A percentile compares a stretch with the other conserved stretches of the same genome.
phyloP scores from a whole-genome alignment of 2,113 vertebrate species.

The Heterotis niloticus region DNA sequence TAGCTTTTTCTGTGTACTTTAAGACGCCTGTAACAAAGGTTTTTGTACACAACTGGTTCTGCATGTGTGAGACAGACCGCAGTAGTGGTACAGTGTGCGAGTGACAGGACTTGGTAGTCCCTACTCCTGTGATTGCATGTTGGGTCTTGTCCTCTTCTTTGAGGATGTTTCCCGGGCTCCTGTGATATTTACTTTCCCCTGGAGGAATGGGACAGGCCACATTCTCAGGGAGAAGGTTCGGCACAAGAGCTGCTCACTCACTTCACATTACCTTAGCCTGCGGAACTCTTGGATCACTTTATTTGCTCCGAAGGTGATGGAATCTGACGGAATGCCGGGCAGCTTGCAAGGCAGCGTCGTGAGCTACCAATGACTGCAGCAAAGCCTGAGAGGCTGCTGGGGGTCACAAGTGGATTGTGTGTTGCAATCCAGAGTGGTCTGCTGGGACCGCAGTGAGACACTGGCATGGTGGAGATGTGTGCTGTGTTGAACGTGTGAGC shows the following conservation, averaged over 20 bases:
- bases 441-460: no score
- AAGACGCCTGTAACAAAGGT: no score
- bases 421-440: no score
- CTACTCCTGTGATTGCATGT: not conserved
- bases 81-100: no score
- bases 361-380: no score
- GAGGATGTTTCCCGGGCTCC: not conserved
- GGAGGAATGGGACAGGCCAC: conserved; percentile 6
- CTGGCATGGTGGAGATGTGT: no score
- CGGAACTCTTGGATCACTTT: not conserved
- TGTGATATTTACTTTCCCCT: not conserved
- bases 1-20: no score
- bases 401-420: no score
- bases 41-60: not conserved
- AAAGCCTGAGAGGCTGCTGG: no score
- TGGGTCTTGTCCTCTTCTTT: not conserved
- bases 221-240: not conserved
- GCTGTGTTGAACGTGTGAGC: no score
- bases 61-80: conserved; percentile 17
- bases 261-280: conserved; percentile 2
- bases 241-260: not conserved
- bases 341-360: no score
- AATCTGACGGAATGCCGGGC: conserved; percentile 7
- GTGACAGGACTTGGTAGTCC: not conserved
- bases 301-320: not conserved